Base-by-base conservation (phyloP, 2,113 vertebrate genomes). In the Callocephalon fimbriatum region DNA sequence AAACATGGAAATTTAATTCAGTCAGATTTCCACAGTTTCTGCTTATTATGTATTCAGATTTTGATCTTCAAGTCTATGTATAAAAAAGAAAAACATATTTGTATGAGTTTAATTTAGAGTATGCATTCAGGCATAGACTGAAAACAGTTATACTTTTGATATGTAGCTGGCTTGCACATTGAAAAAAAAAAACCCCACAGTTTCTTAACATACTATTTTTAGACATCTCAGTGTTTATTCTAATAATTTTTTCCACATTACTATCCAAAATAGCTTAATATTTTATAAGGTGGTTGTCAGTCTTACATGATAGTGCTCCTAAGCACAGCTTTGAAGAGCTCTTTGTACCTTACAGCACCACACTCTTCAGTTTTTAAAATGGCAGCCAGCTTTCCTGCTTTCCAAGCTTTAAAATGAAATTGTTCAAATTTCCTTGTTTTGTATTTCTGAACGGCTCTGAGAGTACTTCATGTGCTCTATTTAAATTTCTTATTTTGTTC, bases 1-100 rank as follows among this genome's bases (percentile, higher is more conserved):
- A 97, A 94, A 97, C 80, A 94, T 89, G 93, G 95, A 91, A 66
- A 91, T 87, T 76, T 73, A 73, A 83, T 85, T 95, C 74, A 88
- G 20, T 3, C 54, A 91, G 45, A 89, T 96, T 96, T 91, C 22
- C 22, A 10, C 54, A 73, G 50, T 90, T 91, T 88, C 58, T 94
- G 42, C 15, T 35, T 66, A 66, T 89, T 93, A 59, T 74, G 6
- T 94, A 83, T 95, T 95, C 84, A 59, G 53, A 88, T 93, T 94
- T 94, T 91, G 56, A 85, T 95, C 35, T 35, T 85, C 42, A 59
- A 70, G 20, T 79, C 83, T 89, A 87, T 79, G 73, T 93, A 88
- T 59, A 54, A 95, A 83, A 75, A 93, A 88, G 81, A 92, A 94
- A 96, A 95, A 63, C 44, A 85, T 94, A 84, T 62, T 95, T 91